Evolutionary conservation across 2,113 vertebrate species (phyloP).

Genomic region (Thermophis baileyi): DNA sequence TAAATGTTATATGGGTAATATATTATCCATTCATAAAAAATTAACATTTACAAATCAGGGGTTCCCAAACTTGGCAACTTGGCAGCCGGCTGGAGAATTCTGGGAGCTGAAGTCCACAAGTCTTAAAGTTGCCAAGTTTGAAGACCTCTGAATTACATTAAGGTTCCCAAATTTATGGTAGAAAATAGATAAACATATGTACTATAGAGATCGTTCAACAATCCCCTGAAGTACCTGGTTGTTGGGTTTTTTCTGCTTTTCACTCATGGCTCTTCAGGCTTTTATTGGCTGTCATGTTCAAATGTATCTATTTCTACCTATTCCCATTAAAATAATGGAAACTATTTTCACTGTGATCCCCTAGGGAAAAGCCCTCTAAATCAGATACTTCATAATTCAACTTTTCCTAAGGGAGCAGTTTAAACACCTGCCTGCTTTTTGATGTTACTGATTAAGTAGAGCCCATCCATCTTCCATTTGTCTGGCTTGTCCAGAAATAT

Average conservation of each 20-base stretch:
- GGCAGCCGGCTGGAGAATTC: too few relatives aligned
- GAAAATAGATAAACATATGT: not conserved
- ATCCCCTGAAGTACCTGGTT: not conserved
- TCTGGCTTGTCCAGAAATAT: not conserved
- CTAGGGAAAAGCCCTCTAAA: not conserved
- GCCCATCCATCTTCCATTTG: not conserved
- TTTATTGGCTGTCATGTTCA: not conserved
- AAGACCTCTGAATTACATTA: constrained; percentile 27
- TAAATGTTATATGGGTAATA: constrained; percentile 16
- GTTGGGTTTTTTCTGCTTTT: not conserved
- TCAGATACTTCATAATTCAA: not conserved
- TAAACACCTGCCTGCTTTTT: not conserved
- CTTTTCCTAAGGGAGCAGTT: not conserved
- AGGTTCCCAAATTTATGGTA: not conserved
- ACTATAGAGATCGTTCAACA: not conserved
- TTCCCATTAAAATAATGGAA: not conserved
- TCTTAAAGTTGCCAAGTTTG: too few relatives aligned
- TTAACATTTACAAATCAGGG: too few relatives aligned
- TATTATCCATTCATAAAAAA: constrained; percentile 33
- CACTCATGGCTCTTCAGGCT: not conserved
- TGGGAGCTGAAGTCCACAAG: too few relatives aligned
- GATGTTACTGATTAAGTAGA: not conserved
- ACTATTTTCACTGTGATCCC: not conserved
- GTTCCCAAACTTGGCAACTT: too few relatives aligned
- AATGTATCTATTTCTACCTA: not conserved